Base-by-base conservation (phyloP, 2,888 invertebrate genomes). In the Drosophila pseudotakahashii region DNA sequence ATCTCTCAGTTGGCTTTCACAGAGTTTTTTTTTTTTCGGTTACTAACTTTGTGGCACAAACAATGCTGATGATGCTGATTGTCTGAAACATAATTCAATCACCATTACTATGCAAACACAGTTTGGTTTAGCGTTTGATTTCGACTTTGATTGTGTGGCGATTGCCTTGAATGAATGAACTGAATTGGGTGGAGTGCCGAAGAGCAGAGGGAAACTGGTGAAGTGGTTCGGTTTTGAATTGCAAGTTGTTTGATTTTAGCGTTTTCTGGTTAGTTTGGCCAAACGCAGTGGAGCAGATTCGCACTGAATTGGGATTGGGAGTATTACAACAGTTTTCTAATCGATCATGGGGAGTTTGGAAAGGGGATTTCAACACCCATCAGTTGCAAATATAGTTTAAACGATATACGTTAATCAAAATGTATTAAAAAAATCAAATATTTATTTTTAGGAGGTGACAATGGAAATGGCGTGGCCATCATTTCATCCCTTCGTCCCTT, bases 401-500 rank as follows among this genome's bases (percentile, higher is more conserved):
- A 26, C 26, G 5, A 1, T 1, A 26, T 26, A 6, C 26, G 26
- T 5, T 26, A 26, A 5, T 3, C 3, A 34, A 13, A 37, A 13
- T 37, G 4, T 26, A 26, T 6, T 26, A 26, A 6, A 26, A 26
- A 0, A 6, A 13, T 14, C 3, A 14, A 37, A 5, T 10, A 3
- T 41, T 9, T 39, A 11, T 9, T 41, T 47, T 32, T 11, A 47
- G 96, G 97, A 94, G 98, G 98, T 79, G 98, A 98, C 67, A 98
- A 97, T 90, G 98, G 98, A 61, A 98, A 98, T 91, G 99, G 99
- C 36, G 97, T 98, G 95, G 99, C 99, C 53, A 97, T 97, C 70
- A 96, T 99, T n/a, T 97, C 97, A 2, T 98, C 99, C 0, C 93
- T 98, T 52, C 94, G 97, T 72, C 96, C 97, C 14, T 99, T 99